Evolutionary conservation across 2,113 vertebrate species (phyloP).

Genomic region (Myotis yumanensis): DNA sequence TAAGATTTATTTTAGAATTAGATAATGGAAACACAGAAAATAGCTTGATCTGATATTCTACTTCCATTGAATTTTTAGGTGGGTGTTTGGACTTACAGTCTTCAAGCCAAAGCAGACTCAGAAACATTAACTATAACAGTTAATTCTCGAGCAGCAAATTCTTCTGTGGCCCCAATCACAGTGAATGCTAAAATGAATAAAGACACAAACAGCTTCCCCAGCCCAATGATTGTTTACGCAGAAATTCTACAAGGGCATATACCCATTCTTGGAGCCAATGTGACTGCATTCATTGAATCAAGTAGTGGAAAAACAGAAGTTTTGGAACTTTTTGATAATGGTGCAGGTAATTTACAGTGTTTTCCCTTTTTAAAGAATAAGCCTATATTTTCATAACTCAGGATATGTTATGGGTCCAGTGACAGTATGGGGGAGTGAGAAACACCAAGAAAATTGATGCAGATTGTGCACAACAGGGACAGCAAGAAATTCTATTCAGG

Average conservation of each 20-base stretch:
- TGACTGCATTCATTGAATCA: constrained; percentile 82
- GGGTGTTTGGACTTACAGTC: constrained; percentile 83
- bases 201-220: constrained; percentile 65
- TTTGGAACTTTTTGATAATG: constrained; percentile 82
- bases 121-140: constrained; percentile 79
- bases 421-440: not conserved
- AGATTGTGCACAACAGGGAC: not conserved
- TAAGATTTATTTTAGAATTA: not conserved
- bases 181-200: constrained; percentile 75
- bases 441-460: not conserved
- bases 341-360: constrained; percentile 80
- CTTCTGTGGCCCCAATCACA: constrained; percentile 77
- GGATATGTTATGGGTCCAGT: not conserved
- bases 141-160: constrained; percentile 75
- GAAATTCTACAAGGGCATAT: constrained; percentile 81
- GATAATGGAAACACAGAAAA: not conserved
- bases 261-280: constrained; percentile 81
- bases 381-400: not conserved
- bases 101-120: constrained; percentile 43
- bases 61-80: constrained; percentile 71
- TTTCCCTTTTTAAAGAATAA: not conserved
- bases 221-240: constrained; percentile 82
- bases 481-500: not conserved
- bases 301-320: not conserved
- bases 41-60: not conserved